Evolutionary conservation across 2,797 vertebrate genomes (phyloP), one percentile per base, ranked within the genome.

Genomic region (Etheostoma nigrum): DNA sequence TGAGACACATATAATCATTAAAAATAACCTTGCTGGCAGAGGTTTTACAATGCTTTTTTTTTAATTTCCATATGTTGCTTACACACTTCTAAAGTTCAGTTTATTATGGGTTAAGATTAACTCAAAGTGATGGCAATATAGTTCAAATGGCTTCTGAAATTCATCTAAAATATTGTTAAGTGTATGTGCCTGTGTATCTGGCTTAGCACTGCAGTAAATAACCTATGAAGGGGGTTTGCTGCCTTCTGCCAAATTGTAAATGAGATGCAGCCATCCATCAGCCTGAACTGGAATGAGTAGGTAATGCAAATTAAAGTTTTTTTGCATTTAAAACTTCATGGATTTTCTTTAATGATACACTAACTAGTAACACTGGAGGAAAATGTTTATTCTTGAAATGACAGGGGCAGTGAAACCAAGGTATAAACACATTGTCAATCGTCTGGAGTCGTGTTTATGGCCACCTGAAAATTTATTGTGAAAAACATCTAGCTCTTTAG

Each of bases 1-100:
- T 63, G 33, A 45, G 23, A 65, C 3, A 27, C 4, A 4, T 54
- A 72, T 36, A 76, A 19, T 53, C 21, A 65, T 61, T 72, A 11
- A 61, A 42, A 30, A 30, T n/a, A 71, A 73, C 40, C 40, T 25
- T n/a, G 10, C 11, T 52, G 45, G n/a, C 27, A 60, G 10, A 23
- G 1, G 2, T 42, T 61, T 64, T 59, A 9, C 10, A 9, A 53
- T 45, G 66, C 15, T 30, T 62, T 74, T 58, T 25, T 30, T 66
- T 74, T 54, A 25, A n/a, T 65, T 42, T 68, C 68, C 30, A 62
- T 65, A 16, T 70, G 58, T 57, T 64, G 21, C 13, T 62, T 25
- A 58, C 13, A 33, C 25, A 40, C 40, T 30, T 48, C n/a, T 13
- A 5, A 75, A 21, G 59, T 64, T 47, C 6, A 6, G 9, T 25